Conservation (phyloP, 2,888 invertebrate genomes). For the Apamea monoglypha region DNA sequence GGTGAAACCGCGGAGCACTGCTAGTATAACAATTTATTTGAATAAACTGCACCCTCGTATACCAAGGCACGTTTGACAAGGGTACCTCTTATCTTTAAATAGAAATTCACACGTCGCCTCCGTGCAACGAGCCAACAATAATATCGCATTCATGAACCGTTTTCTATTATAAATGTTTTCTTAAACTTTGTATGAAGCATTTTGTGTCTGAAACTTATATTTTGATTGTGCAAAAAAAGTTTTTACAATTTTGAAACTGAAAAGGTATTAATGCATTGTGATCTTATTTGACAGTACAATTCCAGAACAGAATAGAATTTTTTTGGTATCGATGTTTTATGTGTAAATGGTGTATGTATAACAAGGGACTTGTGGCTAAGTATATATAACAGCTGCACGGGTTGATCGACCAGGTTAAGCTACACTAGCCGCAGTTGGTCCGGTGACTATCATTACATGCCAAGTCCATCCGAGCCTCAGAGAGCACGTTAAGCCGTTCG, state of each 20-base stretch:
- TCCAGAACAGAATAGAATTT: neutral
- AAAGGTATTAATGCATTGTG: neutral
- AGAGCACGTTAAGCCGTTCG: too few relatives aligned
- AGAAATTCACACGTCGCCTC: constrained; percentile 51
- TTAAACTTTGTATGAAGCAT: neutral
- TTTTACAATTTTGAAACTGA: neutral
- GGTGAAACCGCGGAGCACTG: neutral
- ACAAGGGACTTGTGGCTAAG: too few relatives aligned
- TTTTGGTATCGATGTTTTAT: too few relatives aligned
- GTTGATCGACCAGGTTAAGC: too few relatives aligned
- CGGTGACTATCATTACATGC: too few relatives aligned
- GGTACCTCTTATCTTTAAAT: constrained; percentile 45
- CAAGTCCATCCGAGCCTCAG: too few relatives aligned
- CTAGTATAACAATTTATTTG: constrained; percentile 22
- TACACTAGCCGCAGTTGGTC: too few relatives aligned
- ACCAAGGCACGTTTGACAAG: constrained; percentile 40
- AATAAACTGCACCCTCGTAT: constrained; percentile 43
- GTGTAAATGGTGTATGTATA: too few relatives aligned
- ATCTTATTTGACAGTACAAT: neutral
- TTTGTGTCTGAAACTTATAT: neutral
- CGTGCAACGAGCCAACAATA: constrained; percentile 2
- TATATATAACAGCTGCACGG: too few relatives aligned
- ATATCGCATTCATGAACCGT: constrained; percentile 7
- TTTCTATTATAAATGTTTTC: constrained; percentile 18
- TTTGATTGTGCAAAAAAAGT: neutral